Conservation (phyloP, 2,888 invertebrate species). For the Drosophila ustulata region DNA sequence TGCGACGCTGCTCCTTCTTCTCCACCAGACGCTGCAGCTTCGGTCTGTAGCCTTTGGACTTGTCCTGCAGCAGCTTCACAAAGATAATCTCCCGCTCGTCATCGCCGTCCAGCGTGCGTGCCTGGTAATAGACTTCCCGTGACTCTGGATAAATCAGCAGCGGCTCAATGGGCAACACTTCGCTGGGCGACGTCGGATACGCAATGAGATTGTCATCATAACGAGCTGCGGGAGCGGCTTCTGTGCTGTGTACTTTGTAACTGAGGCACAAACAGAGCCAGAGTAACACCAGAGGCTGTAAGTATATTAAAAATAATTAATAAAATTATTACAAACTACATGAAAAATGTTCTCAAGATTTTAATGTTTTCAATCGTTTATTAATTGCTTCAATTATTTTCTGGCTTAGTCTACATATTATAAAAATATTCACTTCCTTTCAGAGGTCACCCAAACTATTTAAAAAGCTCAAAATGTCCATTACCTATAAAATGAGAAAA, state of each 20-base stretch:
- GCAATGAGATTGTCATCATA: conserved; percentile 37
- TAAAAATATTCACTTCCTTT: neutral
- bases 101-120: conserved; percentile 56
- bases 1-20: conserved; percentile 42
- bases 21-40: conserved; percentile 57
- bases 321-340: neutral
- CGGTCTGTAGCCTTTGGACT: conserved; percentile 73
- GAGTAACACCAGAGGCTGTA: conserved; percentile 4
- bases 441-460: no score
- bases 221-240: conserved; percentile 52
- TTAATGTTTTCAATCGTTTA: no score
- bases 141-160: conserved; percentile 75
- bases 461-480: no score
- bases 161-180: conserved; percentile 79
- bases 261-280: conserved; percentile 27
- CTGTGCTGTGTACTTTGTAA: neutral
- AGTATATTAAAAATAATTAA: neutral
- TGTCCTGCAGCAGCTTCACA: conserved; percentile 73
- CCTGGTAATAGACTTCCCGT: conserved; percentile 53
- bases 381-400: no score
- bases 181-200: conserved; percentile 70
- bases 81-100: conserved; percentile 75
- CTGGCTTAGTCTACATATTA: no score
- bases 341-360: neutral
- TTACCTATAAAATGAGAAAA: no score